phyloP scores from a whole-genome alignment of 2,888 invertebrate species.

The Phrixothrix hirtus region DNA sequence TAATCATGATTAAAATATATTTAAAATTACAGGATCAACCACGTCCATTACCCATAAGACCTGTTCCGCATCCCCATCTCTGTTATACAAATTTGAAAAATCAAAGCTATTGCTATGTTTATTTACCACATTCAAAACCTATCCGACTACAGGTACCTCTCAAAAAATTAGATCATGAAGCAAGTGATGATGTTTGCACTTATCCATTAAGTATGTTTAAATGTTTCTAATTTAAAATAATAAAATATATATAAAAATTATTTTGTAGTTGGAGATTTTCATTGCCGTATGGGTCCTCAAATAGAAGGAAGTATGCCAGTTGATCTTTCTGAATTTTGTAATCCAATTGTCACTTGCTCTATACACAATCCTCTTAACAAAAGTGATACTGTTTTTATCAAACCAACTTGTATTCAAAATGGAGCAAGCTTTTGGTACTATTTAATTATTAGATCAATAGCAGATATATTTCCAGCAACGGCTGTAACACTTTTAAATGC shows the following conservation, averaged over 20 bases:
- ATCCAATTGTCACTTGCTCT: slow-evolving; percentile 71
- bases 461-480: slow-evolving; percentile 77
- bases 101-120: slow-evolving; percentile 62
- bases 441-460: slow-evolving; percentile 67
- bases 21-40: slow-evolving; percentile 1
- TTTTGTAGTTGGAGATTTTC: slow-evolving; percentile 57
- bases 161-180: slow-evolving; percentile 54
- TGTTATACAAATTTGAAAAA: slow-evolving; percentile 56
- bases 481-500: slow-evolving; percentile 72
- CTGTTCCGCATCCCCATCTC: slow-evolving; percentile 59
- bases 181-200: slow-evolving; percentile 62
- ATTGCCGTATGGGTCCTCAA: slow-evolving; percentile 66
- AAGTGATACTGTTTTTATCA: slow-evolving; percentile 64
- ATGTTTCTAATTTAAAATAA: too few species aligned
- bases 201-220: slow-evolving; percentile 63
- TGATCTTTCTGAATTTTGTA: slow-evolving; percentile 57
- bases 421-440: slow-evolving; percentile 71
- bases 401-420: slow-evolving; percentile 75
- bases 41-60: not conserved
- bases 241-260: too few species aligned
- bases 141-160: slow-evolving; percentile 61
- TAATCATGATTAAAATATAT: too few species aligned
- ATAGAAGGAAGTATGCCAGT: slow-evolving; percentile 50
- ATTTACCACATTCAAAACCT: slow-evolving; percentile 60
- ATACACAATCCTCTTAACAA: slow-evolving; percentile 72